phyloP scores from a whole-genome alignment of 2,113 vertebrate species.

The Daboia siamensis region DNA sequence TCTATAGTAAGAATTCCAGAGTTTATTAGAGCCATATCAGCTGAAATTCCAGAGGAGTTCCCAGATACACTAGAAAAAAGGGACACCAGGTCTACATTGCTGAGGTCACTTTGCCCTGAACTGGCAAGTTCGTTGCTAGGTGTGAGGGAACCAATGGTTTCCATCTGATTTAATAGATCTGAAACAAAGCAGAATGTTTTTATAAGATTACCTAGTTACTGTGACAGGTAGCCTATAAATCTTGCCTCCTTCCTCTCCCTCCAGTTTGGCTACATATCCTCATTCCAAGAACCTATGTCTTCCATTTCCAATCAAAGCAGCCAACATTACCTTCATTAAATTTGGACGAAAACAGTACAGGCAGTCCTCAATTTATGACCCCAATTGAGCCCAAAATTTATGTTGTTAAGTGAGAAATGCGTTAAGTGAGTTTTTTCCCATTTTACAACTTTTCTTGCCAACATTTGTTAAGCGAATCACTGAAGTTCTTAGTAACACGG shows the following conservation, averaged over 20 bases:
- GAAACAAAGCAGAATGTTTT: slow-evolving; percentile 28
- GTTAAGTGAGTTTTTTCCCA: not conserved
- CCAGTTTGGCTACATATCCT: not conserved
- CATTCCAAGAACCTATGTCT: not conserved
- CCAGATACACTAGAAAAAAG: slow-evolving; percentile 83
- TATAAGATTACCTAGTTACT: not conserved
- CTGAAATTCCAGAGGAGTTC: slow-evolving; percentile 65
- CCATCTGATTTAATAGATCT: slow-evolving; percentile 88
- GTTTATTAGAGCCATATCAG: slow-evolving; percentile 83
- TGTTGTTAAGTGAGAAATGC: not conserved
- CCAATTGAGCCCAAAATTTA: not conserved
- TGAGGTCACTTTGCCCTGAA: slow-evolving; percentile 79
- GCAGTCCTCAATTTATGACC: not conserved
- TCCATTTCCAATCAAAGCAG: not conserved
- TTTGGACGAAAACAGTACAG: not conserved
- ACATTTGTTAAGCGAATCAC: not conserved
- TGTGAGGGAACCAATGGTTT: slow-evolving; percentile 81
- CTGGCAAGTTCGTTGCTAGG: slow-evolving; percentile 88
- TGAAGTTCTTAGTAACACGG: not conserved
- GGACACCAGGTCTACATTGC: slow-evolving; percentile 86
- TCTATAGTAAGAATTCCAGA: slow-evolving; percentile 90
- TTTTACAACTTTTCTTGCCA: no score
- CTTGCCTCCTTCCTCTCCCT: not conserved
- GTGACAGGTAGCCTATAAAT: not conserved
- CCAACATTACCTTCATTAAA: not conserved